phyloP scores from a whole-genome alignment of 1,140 invertebrate genomes.

The Bombus waltoni region DNA sequence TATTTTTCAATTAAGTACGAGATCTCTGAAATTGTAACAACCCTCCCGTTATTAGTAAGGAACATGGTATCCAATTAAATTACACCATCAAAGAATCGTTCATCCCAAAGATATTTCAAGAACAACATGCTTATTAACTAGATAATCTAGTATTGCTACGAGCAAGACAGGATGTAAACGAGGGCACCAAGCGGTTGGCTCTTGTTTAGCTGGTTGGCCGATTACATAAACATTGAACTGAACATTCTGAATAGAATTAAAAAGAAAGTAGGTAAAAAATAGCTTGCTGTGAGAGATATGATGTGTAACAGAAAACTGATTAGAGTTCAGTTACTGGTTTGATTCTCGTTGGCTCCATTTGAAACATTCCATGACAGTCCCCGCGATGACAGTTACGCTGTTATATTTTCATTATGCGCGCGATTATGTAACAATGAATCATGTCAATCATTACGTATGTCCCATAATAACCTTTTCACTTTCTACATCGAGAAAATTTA shows the following conservation, averaged over 20 bases:
- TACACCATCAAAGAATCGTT: conserved; percentile 63
- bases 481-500: background rate
- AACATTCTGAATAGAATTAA: conserved; percentile 28
- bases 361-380: conserved; percentile 13
- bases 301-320: conserved; percentile 32
- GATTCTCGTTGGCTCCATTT: conserved; percentile 41
- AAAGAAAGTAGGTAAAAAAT: conserved; percentile 32
- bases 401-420: conserved; percentile 21
- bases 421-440: conserved; percentile 42
- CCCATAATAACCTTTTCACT: conserved; percentile 6
- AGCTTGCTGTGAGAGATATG: conserved; percentile 39
- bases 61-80: conserved; percentile 23
- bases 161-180: conserved; percentile 57
- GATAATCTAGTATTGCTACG: conserved; percentile 60
- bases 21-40: background rate
- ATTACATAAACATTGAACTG: conserved; percentile 41
- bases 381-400: conserved; percentile 19
- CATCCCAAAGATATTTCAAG: conserved; percentile 54
- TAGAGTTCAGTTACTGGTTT: conserved; percentile 24
- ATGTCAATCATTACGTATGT: conserved; percentile 29
- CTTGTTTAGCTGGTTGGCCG: conserved; percentile 53
- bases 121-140: conserved; percentile 63
- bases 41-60: conserved; percentile 39
- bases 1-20: background rate
- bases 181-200: conserved; percentile 58